Evolutionary conservation across 1,140 invertebrate genomes (phyloP).

Genomic region (Drosophila auraria): DNA sequence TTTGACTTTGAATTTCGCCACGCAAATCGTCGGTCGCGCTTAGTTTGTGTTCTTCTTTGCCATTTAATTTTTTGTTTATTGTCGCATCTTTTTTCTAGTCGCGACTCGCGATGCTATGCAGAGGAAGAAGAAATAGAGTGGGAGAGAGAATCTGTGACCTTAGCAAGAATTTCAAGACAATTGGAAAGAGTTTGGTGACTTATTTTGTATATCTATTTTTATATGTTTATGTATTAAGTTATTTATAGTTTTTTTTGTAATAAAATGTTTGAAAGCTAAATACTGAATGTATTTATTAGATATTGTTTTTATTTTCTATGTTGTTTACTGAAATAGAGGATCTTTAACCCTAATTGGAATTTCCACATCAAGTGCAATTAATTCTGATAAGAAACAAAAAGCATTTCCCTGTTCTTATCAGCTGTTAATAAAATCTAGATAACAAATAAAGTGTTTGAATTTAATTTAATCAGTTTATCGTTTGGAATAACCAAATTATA

Average conservation of each 20-base stretch:
- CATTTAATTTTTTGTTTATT: conserved; percentile 65
- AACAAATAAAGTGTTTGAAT: too few species aligned
- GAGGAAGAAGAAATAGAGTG: neutral
- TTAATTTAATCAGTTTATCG: too few species aligned
- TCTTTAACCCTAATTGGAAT: neutral
- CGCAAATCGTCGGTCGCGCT: conserved; percentile 61
- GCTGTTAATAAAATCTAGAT: too few species aligned
- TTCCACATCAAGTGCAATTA: too few species aligned
- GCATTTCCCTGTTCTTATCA: too few species aligned
- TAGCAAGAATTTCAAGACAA: conserved; percentile 63
- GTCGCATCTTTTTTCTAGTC: conserved; percentile 52
- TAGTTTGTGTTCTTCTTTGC: conserved; percentile 62
- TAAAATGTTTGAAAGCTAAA: too few species aligned
- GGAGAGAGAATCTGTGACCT: conserved; percentile 50
- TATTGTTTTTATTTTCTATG: neutral
- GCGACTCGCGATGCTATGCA: conserved; percentile 2
- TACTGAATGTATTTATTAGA: too few species aligned
- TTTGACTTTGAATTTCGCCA: conserved; percentile 77
- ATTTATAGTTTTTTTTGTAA: neutral
- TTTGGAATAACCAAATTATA: too few species aligned
- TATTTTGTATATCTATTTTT: neutral
- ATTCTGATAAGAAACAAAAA: too few species aligned
- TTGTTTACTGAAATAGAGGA: neutral
- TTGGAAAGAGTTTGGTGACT: conserved; percentile 4
- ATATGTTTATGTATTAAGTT: neutral